These are phyloP conservation scores for Lagopus muta DNA, from an alignment of 2,113 vertebrate genomes.

Conservation along the genomic window DNA sequence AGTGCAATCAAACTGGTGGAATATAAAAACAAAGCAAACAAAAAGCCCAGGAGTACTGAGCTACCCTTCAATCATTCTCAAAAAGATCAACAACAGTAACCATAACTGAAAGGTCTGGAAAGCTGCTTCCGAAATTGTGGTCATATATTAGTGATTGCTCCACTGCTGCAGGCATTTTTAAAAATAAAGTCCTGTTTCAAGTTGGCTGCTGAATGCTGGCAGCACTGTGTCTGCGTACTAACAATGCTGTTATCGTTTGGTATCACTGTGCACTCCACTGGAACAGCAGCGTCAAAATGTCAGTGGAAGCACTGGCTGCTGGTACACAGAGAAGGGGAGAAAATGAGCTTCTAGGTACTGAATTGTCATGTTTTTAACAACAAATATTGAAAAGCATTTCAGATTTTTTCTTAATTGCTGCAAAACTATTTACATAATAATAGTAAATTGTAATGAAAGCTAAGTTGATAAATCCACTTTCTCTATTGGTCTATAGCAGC, in stretches of 20 bases:
- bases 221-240: neutral
- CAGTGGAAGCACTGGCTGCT: constrained; percentile 45
- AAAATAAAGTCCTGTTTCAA: neutral
- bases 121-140: neutral
- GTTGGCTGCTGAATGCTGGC: neutral
- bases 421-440: neutral
- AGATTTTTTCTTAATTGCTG: neutral
- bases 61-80: neutral
- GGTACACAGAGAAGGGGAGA: constrained; percentile 2
- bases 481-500: neutral
- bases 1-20: neutral
- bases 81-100: neutral
- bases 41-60: neutral
- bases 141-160: neutral
- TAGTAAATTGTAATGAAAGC: neutral
- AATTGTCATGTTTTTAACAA: neutral
- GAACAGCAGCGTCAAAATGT: constrained; percentile 40
- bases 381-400: neutral
- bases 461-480: neutral
- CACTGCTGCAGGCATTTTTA: neutral
- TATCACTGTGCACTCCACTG: neutral
- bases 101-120: neutral
- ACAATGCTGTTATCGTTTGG: neutral
- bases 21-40: neutral
- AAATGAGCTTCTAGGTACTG: neutral